Percentiles rank a stretch among this genome's conserved stretches.
phyloP scores from a whole-genome alignment of 2,797 vertebrate genomes.

The Scleropages formosus region DNA sequence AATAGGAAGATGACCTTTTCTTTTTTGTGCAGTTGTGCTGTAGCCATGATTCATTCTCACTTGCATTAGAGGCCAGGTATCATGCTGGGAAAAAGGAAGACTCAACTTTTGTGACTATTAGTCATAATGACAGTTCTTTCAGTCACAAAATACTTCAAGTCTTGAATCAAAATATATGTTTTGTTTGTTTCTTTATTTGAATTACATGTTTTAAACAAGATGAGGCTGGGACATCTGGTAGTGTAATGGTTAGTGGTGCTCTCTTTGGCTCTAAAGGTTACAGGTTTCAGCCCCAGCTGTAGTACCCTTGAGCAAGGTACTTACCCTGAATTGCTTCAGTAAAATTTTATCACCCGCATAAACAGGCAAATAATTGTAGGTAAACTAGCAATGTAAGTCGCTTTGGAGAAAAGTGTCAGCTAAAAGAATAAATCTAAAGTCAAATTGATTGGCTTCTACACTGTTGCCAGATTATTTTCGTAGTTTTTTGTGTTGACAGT shows the following conservation, averaged over 20 bases:
- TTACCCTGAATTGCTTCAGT: no score
- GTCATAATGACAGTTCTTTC: conserved; percentile 24
- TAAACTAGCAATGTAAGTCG: no score
- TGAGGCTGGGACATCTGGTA: conserved; percentile 1
- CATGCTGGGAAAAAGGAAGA: conserved; percentile 6
- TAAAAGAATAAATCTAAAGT: not conserved
- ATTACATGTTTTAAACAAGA: conserved; percentile 4
- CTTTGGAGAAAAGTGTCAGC: no score
- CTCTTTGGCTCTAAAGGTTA: no score
- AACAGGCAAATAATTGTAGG: no score
- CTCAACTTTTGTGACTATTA: conserved; percentile 30
- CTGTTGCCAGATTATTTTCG: not conserved
- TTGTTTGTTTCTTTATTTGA: not conserved
- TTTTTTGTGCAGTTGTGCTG: not conserved
- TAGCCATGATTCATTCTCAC: conserved; percentile 30
- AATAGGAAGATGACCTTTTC: not conserved
- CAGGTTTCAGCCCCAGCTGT: no score
- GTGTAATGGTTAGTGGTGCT: not conserved
- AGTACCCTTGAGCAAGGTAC: no score
- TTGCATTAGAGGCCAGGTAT: conserved; percentile 21
- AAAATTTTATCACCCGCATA: no score
- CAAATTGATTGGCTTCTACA: not conserved
- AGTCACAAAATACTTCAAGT: not conserved
- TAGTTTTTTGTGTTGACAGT: conserved; percentile 15
- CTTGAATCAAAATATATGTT: conserved; percentile 18